Evolutionary conservation across 2,888 invertebrate species (phyloP).

Genomic region (Anaspis maculata): DNA sequence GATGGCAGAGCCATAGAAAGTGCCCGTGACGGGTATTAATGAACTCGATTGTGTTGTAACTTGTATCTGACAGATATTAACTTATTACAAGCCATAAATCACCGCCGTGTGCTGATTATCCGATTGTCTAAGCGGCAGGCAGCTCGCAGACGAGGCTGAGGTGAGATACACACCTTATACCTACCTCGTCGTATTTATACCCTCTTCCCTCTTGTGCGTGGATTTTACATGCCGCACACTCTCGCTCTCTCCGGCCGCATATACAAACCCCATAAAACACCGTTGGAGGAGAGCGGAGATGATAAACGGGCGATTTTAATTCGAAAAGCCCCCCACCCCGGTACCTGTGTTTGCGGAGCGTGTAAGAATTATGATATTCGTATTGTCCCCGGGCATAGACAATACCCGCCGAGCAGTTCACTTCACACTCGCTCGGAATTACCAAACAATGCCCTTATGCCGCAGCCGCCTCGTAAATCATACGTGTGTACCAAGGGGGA

Average conservation of each 20-base stretch:
- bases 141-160: slow-evolving; percentile 9
- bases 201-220: too few species aligned
- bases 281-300: too few species aligned
- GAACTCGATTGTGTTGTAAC: slow-evolving; percentile 34
- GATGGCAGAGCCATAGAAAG: too few species aligned
- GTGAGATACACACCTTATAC: too few species aligned
- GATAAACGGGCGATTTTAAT: slow-evolving; percentile 29
- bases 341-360: slow-evolving; percentile 30
- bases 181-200: too few species aligned
- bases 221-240: too few species aligned
- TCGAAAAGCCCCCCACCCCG: slow-evolving; percentile 22
- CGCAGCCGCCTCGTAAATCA: slow-evolving; percentile 34
- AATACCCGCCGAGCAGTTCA: slow-evolving; percentile 34
- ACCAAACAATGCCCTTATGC: slow-evolving; percentile 35
- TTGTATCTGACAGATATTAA: slow-evolving; percentile 37
- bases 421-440: slow-evolving; percentile 36
- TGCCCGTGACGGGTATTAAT: slow-evolving; percentile 33
- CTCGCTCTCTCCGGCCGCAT: too few species aligned
- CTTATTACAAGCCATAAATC: slow-evolving; percentile 36
- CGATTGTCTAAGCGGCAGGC: slow-evolving; percentile 27
- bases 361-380: slow-evolving; percentile 36
- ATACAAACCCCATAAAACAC: too few species aligned
- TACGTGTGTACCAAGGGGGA: too few species aligned
- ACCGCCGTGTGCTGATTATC: slow-evolving; percentile 33
- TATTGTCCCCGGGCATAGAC: slow-evolving; percentile 35